Evolutionary conservation across 2,113 vertebrate genomes (phyloP), one percentile per base, ranked within the genome.

Genomic region (Herpailurus yagouaroundi): DNA sequence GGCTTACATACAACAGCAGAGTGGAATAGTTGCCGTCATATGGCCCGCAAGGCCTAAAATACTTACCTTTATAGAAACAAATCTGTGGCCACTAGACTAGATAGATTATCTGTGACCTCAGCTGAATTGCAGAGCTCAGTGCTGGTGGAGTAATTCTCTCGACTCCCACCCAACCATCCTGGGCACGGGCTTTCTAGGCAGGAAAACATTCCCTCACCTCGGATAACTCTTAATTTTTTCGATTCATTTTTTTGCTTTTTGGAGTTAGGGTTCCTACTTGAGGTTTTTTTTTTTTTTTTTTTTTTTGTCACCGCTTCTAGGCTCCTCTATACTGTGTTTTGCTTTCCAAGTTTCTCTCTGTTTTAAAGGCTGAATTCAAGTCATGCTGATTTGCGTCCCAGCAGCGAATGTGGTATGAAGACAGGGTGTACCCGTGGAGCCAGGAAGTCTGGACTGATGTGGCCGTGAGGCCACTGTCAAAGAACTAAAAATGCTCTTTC

Each of bases 341-440:
- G 50, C 33, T 95, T 87, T 63, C 36, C 77, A 91, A 29, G 33
- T 60, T 89, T 63, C 57, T 95, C 63, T 81, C 23, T 18, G 3
- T 84, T 83, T 87, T 73, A 21, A 77, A 92, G n/a, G 48, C 38
- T 41, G 45, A 84, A 76, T 82, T 94, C 14, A 31, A 33, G 36
- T 27, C 16, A 3, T 18, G 9, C 19, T 23, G 25, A 45, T 36
- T 82, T 81, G 52, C 1, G 9, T 66, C 91, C 3, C 5, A 19
- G 33, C 21, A 2, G 11, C 4, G 12, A 14, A 18, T n/a, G 13
- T 21, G 13, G 19, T 21, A 36, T 19, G 11, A 48, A 52, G 81
- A n/a, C 16, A 41, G 48, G 7, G 1, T 38, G 19, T 76, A 77
- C 19, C 11, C 16, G 25, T 23, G 36, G 63, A 50, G 66, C 27